A percentile compares a stretch with the other conserved stretches of the same genome.
Conservation (phyloP, 2,113 vertebrate species). For the Sinocyclocheilus anshuiensis region DNA sequence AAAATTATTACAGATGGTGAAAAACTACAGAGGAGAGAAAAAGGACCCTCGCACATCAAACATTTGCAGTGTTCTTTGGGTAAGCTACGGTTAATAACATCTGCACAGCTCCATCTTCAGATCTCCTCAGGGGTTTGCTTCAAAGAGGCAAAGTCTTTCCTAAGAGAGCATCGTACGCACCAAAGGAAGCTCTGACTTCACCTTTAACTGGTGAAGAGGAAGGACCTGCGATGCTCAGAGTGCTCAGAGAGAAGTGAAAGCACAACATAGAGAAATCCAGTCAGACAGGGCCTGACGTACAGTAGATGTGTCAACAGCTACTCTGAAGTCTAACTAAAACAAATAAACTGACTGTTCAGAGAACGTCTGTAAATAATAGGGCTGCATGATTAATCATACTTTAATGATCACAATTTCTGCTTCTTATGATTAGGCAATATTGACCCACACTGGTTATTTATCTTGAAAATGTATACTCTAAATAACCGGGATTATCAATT, state of each 20-base stretch:
- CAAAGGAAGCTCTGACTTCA: conserved; percentile 11
- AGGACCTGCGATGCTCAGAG: not conserved
- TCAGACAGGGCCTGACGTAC: not conserved
- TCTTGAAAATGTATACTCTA: too few relatives aligned
- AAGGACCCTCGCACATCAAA: conserved; percentile 41
- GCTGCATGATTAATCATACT: not conserved
- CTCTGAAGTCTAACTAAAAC: not conserved
- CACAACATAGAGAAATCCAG: not conserved
- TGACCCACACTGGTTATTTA: not conserved
- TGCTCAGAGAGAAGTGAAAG: conserved; percentile 1
- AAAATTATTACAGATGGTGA: conserved; percentile 23
- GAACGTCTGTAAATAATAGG: not conserved
- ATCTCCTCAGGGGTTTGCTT: conserved; percentile 55
- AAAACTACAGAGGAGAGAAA: conserved; percentile 2
- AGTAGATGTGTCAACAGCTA: not conserved
- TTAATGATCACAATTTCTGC: not conserved
- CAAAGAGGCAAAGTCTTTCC: conserved; percentile 36
- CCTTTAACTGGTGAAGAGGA: conserved; percentile 25
- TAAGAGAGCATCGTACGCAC: not conserved
- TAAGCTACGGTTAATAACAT: conserved; percentile 23
- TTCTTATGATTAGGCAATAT: not conserved
- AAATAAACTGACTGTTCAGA: not conserved
- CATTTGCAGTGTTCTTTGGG: not conserved
- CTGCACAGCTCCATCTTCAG: conserved; percentile 23
- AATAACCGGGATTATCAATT: not conserved